Evolutionary conservation across 2,888 invertebrate genomes (phyloP).

Genomic region (Cerastis leucographa): DNA sequence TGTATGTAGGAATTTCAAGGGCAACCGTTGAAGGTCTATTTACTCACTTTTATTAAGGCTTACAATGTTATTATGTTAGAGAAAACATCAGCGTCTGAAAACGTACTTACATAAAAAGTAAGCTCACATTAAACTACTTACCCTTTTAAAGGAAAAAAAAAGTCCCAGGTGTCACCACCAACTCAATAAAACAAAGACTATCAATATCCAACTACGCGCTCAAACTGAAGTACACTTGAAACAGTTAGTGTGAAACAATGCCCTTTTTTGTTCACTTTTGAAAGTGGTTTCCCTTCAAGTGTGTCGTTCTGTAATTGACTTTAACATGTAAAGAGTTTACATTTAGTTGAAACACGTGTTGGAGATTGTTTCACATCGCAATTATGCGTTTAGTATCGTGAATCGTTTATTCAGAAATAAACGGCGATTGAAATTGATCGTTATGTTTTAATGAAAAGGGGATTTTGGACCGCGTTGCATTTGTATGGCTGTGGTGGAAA

Average conservation of each 20-base stretch:
- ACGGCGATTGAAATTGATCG: slow-evolving; percentile 60
- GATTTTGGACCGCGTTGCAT: slow-evolving; percentile 14
- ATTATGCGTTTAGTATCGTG: slow-evolving; percentile 61
- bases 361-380: slow-evolving; percentile 61
- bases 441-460: slow-evolving; percentile 49
- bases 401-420: slow-evolving; percentile 51
- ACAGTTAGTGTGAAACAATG: slow-evolving; percentile 67
- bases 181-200: slow-evolving; percentile 61
- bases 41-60: background rate
- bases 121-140: background rate
- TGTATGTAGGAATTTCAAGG: background rate
- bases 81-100: background rate
- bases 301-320: slow-evolving; percentile 73
- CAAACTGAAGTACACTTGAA: slow-evolving; percentile 54
- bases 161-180: slow-evolving; percentile 54
- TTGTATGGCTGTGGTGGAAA: background rate
- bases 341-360: slow-evolving; percentile 70
- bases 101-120: background rate
- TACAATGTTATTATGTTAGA: background rate
- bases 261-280: slow-evolving; percentile 72
- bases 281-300: slow-evolving; percentile 69
- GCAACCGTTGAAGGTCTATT: background rate
- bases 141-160: slow-evolving; percentile 24
- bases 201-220: slow-evolving; percentile 57
- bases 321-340: slow-evolving; percentile 72